Evolutionary conservation across 1,140 invertebrate genomes (phyloP), one percentile per base, ranked within the genome.

Genomic region (Drosophila murphyi): DNA sequence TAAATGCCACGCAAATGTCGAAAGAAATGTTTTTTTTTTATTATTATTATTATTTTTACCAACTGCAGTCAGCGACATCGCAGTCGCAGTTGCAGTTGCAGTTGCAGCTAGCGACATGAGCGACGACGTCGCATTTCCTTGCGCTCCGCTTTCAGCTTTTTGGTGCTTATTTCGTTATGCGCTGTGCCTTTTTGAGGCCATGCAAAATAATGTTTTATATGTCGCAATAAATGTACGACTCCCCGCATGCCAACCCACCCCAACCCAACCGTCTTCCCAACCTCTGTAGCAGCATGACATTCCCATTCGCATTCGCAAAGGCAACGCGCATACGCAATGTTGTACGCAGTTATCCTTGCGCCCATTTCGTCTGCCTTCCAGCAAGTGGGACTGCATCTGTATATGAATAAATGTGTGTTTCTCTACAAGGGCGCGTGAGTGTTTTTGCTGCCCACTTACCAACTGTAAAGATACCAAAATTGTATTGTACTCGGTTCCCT

Each of bases 161-260:
- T 35, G 64, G 32, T 64, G 10, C 35, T 48, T 63, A 54, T 37
- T 55, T 29, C 51, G 10, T 39, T 12, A 54, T 51, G 65, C 65
- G 54, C 47, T 47, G 57, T 62, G 73, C 59, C 54, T 74, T 83
- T 89, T 89, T 89, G 85, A 89, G 78, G 85, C 80, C 80, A 89
- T 85, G 78, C 85, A 85, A 89, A 89, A 89, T 89, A 89, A 89
- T 89, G 85, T 89, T 89, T 89, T 87, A 74, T 74, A 89, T 89
- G 85, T 89, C 81, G 85, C 85, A 89, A 89, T 89, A 89, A 89
- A 89, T 89, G 85, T 89, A 89, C 86, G 80, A 81, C 54, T 85
- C 54, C 51, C 20, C 10, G 37, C 45, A 41, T 64, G 51, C 48
- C 61, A 37, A 28, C 57, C 12, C 41, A 20, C 34, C 29, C 32